Conservation (phyloP, 2,113 vertebrate species). For the Macrotus californicus region DNA sequence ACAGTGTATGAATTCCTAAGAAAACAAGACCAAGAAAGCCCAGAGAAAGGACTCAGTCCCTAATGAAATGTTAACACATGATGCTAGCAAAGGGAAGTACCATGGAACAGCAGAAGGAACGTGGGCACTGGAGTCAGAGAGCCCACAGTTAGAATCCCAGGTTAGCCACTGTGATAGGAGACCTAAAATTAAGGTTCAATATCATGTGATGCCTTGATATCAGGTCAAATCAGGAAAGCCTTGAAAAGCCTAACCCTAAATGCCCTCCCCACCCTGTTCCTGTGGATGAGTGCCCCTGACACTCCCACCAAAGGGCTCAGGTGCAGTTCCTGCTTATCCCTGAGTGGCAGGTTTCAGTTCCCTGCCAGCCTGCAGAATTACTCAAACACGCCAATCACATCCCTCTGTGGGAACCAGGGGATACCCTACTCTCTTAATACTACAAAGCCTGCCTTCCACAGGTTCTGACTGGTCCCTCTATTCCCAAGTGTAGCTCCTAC, state of each 20-base stretch:
- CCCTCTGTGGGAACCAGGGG: not conserved
- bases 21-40: not conserved
- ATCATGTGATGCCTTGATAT: not conserved
- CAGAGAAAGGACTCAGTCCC: not conserved
- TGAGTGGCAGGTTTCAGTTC: not conserved
- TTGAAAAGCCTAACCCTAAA: not conserved
- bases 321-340: not conserved
- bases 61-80: not conserved
- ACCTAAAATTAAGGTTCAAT: not conserved
- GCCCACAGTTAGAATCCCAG: not conserved
- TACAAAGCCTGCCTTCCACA: not conserved
- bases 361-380: not conserved
- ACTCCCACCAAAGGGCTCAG: not conserved
- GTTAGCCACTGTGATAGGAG: not conserved
- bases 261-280: not conserved
- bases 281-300: not conserved
- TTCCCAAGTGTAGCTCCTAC: not conserved
- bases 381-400: not conserved
- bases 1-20: not conserved
- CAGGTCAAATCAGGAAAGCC: not conserved
- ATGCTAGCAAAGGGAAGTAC: not conserved
- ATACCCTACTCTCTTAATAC: not conserved
- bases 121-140: not conserved
- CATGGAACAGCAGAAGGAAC: not conserved
- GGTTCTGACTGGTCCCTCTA: not conserved